Percentiles rank a stretch among this genome's conserved stretches.
Evolutionary conservation across 2,113 vertebrate species (phyloP).

Genomic region (Hymenochirus boettgeri): DNA sequence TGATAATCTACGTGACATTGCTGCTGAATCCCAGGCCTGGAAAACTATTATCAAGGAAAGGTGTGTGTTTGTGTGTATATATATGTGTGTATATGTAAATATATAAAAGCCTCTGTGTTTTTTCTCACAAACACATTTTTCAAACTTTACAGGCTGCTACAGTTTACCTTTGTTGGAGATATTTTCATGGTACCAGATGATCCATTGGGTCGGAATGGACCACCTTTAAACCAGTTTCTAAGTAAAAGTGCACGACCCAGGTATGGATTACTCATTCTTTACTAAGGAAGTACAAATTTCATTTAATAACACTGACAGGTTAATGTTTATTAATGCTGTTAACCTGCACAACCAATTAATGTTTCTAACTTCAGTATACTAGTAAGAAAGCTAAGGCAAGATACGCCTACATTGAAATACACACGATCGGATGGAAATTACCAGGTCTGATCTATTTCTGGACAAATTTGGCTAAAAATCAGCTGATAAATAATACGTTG

Average conservation of each 20-base stretch:
- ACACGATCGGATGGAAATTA: too few relatives aligned
- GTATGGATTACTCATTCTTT: too few relatives aligned
- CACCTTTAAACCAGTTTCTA: slow-evolving; percentile 75
- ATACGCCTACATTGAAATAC: too few relatives aligned
- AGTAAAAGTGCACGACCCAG: slow-evolving; percentile 46
- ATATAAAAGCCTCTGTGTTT: background rate
- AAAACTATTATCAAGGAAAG: slow-evolving; percentile 80
- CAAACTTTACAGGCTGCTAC: slow-evolving; percentile 65
- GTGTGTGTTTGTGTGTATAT: slow-evolving; percentile 50
- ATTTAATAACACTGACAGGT: too few relatives aligned
- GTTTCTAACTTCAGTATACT: too few relatives aligned
- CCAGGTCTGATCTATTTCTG: too few relatives aligned
- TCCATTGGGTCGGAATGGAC: slow-evolving; percentile 76
- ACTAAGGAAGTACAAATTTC: too few relatives aligned
- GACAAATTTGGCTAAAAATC: too few relatives aligned
- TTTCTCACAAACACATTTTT: background rate
- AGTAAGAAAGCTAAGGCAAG: too few relatives aligned
- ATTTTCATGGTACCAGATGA: slow-evolving; percentile 88
- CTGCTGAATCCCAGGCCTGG: slow-evolving; percentile 69
- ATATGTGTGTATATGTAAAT: background rate
- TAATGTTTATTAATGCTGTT: too few relatives aligned
- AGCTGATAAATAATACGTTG: too few relatives aligned
- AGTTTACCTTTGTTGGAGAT: slow-evolving; percentile 81
- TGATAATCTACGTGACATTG: slow-evolving; percentile 83
- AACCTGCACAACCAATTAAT: too few relatives aligned